phyloP scores from a whole-genome alignment of 2,113 vertebrate species.

The Montifringilla adamsi region DNA sequence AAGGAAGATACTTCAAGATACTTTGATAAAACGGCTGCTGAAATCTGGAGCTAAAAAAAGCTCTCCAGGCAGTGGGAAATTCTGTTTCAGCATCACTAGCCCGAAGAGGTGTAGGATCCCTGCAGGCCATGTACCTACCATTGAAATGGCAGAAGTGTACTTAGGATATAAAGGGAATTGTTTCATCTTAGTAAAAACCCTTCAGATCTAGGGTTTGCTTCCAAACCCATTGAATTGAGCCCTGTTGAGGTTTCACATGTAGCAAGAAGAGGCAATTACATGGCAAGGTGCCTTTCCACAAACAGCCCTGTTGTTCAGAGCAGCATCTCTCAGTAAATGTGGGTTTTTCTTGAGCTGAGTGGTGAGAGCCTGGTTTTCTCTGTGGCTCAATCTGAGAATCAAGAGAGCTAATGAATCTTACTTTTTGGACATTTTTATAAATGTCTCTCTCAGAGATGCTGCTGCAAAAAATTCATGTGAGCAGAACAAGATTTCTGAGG shows the following conservation, averaged over 20 bases:
- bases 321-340: neutral
- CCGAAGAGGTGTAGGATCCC: neutral
- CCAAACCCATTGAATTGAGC: neutral
- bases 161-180: neutral
- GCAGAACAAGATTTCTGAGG: constrained; percentile 1
- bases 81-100: neutral
- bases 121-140: neutral
- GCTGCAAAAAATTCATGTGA: constrained; percentile 22
- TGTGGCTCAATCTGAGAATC: constrained; percentile 9
- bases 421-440: constrained; percentile 13
- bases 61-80: neutral
- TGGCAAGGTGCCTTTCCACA: neutral
- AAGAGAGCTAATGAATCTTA: constrained; percentile 23
- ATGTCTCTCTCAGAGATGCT: neutral
- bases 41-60: neutral
- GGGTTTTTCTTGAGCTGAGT: neutral
- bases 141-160: neutral
- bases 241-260: neutral
- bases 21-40: neutral
- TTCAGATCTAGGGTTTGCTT: neutral
- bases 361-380: neutral
- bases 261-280: neutral
- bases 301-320: neutral
- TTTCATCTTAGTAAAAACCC: neutral
- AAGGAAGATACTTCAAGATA: neutral